Evolutionary conservation across 2,113 vertebrate species (phyloP).

Genomic region (Clinocottus analis): DNA sequence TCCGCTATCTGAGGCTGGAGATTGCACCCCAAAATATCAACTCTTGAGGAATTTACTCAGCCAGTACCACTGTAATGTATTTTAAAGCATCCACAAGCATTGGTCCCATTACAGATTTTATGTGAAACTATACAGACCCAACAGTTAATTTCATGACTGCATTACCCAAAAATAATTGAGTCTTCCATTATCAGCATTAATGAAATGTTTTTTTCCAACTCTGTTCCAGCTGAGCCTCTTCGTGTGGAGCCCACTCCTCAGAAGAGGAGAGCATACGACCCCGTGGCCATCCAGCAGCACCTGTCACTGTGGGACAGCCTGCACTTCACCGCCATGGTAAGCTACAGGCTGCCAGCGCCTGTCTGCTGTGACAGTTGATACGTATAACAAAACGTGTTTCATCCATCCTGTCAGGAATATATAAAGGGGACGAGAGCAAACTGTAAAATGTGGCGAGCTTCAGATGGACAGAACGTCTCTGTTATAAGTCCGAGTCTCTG

Average conservation of each 20-base stretch:
- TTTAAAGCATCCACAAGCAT: neutral
- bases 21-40: constrained; percentile 90
- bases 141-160: neutral
- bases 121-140: neutral
- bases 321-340: constrained; percentile 80
- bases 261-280: constrained; percentile 62
- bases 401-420: neutral
- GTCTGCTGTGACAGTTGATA: constrained; percentile 17
- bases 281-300: constrained; percentile 78
- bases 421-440: constrained; percentile 8
- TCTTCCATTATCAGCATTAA: neutral
- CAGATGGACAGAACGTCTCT: constrained; percentile 12
- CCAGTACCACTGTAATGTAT: constrained; percentile 83
- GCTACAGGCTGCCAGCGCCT: constrained; percentile 1
- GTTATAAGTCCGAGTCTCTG: constrained; percentile 3
- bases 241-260: constrained; percentile 67
- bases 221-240: constrained; percentile 67
- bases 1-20: constrained; percentile 91
- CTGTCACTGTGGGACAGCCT: constrained; percentile 91
- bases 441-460: neutral
- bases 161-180: neutral
- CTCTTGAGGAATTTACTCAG: constrained; percentile 87
- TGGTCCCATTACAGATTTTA: neutral
- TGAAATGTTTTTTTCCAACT: constrained; percentile 12
- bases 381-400: neutral